Percentiles rank a stretch among this genome's conserved stretches.
Evolutionary conservation across 2,888 invertebrate genomes (phyloP).

Genomic region (Globia sparganii): DNA sequence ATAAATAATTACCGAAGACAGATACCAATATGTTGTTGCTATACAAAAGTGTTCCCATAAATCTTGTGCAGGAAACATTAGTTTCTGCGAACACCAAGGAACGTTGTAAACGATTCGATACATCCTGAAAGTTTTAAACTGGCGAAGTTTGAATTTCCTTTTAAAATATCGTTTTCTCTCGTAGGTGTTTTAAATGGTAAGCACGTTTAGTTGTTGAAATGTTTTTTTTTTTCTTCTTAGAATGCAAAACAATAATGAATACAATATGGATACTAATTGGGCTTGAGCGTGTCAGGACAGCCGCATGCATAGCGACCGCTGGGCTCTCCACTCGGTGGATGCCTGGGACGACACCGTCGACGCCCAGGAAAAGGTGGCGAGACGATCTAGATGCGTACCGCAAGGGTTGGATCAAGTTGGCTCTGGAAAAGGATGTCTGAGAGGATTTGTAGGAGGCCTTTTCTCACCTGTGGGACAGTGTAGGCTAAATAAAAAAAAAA

Average conservation of each 20-base stretch:
- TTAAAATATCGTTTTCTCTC: slow-evolving; percentile 35
- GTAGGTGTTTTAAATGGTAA: background rate
- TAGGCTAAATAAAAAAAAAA: background rate
- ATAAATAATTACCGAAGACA: slow-evolving; percentile 25
- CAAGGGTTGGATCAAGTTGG: background rate
- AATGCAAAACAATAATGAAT: background rate
- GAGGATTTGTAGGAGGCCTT: background rate
- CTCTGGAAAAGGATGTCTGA: background rate
- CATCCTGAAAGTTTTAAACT: slow-evolving; percentile 35
- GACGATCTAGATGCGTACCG: background rate
- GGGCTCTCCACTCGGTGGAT: background rate
- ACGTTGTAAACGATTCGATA: slow-evolving; percentile 43
- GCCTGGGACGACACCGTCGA: background rate
- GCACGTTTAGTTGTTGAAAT: background rate
- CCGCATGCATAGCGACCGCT: background rate
- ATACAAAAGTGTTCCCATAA: slow-evolving; percentile 51
- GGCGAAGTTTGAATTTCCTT: slow-evolving; percentile 33
- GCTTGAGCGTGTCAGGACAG: background rate
- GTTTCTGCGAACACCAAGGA: slow-evolving; percentile 48
- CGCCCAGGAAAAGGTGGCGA: background rate
- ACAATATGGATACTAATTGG: background rate
- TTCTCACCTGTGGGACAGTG: background rate
- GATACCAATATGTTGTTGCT: slow-evolving; percentile 47
- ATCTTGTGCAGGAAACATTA: slow-evolving; percentile 54
- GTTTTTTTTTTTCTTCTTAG: background rate